phyloP scores from a whole-genome alignment of 2,797 vertebrate genomes.

The Rhinichthys osculus region DNA sequence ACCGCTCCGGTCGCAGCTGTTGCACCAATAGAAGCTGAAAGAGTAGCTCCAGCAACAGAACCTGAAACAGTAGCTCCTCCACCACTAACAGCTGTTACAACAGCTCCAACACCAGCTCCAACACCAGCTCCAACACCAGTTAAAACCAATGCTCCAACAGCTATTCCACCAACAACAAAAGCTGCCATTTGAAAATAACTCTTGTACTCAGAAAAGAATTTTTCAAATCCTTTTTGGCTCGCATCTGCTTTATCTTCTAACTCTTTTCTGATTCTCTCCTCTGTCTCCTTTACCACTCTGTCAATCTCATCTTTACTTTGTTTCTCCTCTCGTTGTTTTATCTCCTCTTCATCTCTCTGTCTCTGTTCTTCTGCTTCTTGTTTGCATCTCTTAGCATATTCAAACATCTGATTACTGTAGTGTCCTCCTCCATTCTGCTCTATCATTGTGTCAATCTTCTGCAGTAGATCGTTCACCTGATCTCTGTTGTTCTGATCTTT shows the following conservation, averaged over 20 bases:
- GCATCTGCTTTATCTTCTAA: no score
- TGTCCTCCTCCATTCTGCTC: background rate
- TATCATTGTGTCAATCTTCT: conserved; percentile 11
- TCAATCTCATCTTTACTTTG: background rate
- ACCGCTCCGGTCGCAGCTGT: no score
- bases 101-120: background rate
- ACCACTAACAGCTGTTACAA: background rate
- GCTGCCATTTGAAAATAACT: background rate
- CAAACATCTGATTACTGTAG: background rate
- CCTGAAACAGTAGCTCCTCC: background rate
- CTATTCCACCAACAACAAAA: background rate
- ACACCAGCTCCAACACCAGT: background rate
- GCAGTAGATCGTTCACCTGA: background rate
- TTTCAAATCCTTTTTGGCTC: background rate
- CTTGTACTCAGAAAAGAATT: background rate
- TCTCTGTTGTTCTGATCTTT: background rate
- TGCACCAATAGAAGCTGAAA: background rate
- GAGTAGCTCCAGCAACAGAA: background rate
- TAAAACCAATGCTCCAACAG: background rate
- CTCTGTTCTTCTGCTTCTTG: background rate
- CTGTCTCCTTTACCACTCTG: background rate
- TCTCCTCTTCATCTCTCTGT: background rate
- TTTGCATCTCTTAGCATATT: background rate
- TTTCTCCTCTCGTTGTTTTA: no score
- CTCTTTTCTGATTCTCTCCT: background rate